Conservation (phyloP, 2,113 vertebrate species). For the Maccullochella peelii region DNA sequence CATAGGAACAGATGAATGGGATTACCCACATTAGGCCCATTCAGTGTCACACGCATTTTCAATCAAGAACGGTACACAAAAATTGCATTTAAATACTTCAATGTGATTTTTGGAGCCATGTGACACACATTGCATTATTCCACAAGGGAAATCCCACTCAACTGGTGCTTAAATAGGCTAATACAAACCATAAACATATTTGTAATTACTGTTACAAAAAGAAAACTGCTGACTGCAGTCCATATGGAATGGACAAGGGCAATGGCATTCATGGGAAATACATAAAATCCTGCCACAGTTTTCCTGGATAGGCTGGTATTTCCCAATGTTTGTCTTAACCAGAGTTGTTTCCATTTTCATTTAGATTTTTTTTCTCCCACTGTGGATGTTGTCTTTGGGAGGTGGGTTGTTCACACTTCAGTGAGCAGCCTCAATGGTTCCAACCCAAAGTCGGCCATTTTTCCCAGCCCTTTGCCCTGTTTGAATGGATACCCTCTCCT, state of each 20-base stretch:
- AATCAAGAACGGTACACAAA: slow-evolving; percentile 29
- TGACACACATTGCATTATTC: slow-evolving; percentile 27
- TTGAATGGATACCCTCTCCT: slow-evolving; percentile 77
- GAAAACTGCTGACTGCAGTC: slow-evolving; percentile 8
- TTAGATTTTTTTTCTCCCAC: slow-evolving; percentile 49
- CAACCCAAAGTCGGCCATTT: slow-evolving; percentile 70
- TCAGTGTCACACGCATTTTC: slow-evolving; percentile 28
- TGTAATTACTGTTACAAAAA: slow-evolving; percentile 27
- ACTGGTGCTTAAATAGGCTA: slow-evolving; percentile 23
- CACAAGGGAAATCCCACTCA: slow-evolving; percentile 11
- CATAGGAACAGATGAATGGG: slow-evolving; percentile 39
- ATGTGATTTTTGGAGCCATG: slow-evolving; percentile 9
- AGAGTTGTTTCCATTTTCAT: slow-evolving; percentile 56
- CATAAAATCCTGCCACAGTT: slow-evolving; percentile 23
- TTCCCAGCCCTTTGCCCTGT: slow-evolving; percentile 77
- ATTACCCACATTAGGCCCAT: slow-evolving; percentile 38
- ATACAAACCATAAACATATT: slow-evolving; percentile 34
- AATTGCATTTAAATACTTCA: slow-evolving; percentile 30
- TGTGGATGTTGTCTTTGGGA: slow-evolving; percentile 73
- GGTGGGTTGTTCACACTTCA: slow-evolving; percentile 79
- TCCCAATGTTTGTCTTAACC: slow-evolving; percentile 55
- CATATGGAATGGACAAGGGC: background rate
- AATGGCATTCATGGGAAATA: slow-evolving; percentile 13
- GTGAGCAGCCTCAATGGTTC: slow-evolving; percentile 76
- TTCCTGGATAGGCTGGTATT: slow-evolving; percentile 17